Evolutionary conservation across 2,797 vertebrate species (phyloP).

Genomic region (Aulostomus chinensis): DNA sequence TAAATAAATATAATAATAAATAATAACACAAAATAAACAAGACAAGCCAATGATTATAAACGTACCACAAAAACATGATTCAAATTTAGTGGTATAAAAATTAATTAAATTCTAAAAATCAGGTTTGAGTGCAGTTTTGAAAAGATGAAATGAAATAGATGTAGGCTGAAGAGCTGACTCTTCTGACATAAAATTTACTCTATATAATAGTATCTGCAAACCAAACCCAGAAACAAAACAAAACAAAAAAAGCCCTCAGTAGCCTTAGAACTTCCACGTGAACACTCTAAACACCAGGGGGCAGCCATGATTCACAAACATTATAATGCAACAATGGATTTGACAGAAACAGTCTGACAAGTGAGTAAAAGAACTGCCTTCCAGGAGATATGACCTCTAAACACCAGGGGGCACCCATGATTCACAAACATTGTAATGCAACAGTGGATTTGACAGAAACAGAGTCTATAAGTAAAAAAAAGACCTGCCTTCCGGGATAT

Average conservation of each 20-base stretch:
- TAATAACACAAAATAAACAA: too few relatives aligned
- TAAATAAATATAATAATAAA: too few relatives aligned
- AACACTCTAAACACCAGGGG: slow-evolving; percentile 67
- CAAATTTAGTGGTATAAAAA: not conserved
- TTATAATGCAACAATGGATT: slow-evolving; percentile 24
- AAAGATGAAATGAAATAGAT: not conserved
- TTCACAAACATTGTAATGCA: slow-evolving; percentile 38
- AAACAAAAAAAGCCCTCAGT: slow-evolving; percentile 11
- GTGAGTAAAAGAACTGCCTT: slow-evolving; percentile 23
- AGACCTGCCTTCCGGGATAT: slow-evolving; percentile 13
- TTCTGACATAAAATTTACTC: not conserved
- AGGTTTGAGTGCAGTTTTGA: too few relatives aligned
- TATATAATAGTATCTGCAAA: slow-evolving; percentile 1
- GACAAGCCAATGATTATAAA: too few relatives aligned
- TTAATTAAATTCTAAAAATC: too few relatives aligned
- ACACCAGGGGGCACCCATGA: slow-evolving; percentile 74
- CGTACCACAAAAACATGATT: slow-evolving; percentile 26
- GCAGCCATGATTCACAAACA: slow-evolving; percentile 57
- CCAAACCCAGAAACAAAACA: not conserved
- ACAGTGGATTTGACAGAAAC: slow-evolving; percentile 3
- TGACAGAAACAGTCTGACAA: not conserved
- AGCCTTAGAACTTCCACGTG: slow-evolving; percentile 39
- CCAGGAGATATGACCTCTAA: slow-evolving; percentile 19
- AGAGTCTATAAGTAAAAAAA: slow-evolving; percentile 6
- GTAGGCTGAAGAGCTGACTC: not conserved